These are phyloP conservation scores for Hystrix cristata DNA, from an alignment of 2,113 vertebrate species.

Conservation along the genomic window DNA sequence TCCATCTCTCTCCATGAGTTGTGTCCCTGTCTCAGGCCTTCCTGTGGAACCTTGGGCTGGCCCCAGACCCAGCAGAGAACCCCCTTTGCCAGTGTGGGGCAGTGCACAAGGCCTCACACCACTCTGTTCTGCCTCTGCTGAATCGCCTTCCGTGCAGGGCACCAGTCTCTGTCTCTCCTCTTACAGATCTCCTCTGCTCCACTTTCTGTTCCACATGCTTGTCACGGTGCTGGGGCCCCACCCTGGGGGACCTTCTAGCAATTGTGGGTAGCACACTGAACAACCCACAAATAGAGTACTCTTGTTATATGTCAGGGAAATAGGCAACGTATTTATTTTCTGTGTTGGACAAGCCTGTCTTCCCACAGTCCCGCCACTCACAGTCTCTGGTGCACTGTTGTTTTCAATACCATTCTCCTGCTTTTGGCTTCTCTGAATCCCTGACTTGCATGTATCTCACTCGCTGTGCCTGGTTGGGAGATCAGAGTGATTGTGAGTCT, in stretches of 20 bases:
- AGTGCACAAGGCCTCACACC: background rate
- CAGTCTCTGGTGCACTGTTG: background rate
- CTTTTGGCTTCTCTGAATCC: background rate
- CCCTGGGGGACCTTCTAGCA: background rate
- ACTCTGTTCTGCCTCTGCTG: background rate
- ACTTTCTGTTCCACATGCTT: background rate
- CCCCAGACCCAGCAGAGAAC: background rate
- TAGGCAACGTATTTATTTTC: background rate
- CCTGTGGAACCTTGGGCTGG: background rate
- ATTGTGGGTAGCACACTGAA: background rate
- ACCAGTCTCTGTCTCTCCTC: background rate
- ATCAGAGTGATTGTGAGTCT: background rate
- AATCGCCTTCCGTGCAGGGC: background rate
- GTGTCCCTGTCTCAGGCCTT: background rate
- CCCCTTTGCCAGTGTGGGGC: background rate
- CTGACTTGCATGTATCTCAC: background rate
- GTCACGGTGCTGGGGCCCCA: background rate
- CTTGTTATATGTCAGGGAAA: background rate
- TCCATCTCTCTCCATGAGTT: too few relatives aligned
- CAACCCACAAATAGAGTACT: background rate
- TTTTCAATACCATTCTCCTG: background rate
- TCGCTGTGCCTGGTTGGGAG: background rate
- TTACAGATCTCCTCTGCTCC: background rate
- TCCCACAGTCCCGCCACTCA: background rate
- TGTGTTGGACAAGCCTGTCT: background rate